These are phyloP conservation scores for Tipula vernalis DNA, from an alignment of 2,888 invertebrate genomes.

Conservation along the genomic window DNA sequence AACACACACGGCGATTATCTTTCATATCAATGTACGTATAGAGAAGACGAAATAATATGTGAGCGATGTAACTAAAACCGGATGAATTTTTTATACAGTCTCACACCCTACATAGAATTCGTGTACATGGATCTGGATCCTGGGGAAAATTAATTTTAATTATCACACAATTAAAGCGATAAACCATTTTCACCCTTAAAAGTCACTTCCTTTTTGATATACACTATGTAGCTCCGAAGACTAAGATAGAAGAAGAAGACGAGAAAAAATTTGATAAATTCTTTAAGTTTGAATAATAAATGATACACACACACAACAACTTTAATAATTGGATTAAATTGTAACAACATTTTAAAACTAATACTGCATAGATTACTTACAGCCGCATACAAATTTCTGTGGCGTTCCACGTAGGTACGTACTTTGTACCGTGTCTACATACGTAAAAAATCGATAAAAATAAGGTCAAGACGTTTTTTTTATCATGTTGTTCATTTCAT, in stretches of 20 bases:
- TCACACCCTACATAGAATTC: not conserved
- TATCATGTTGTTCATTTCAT: not conserved
- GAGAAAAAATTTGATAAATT: not conserved
- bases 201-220: not conserved
- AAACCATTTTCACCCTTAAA: not conserved
- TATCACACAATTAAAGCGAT: not conserved
- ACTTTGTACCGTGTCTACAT: not conserved
- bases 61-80: not conserved
- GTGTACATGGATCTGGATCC: not conserved
- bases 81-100: not conserved
- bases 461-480: not conserved
- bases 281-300: not conserved
- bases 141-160: not conserved
- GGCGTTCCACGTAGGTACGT: not conserved
- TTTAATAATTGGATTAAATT: not conserved
- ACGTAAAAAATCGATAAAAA: not conserved
- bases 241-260: not conserved
- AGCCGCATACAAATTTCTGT: not conserved
- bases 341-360: not conserved
- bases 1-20: not conserved
- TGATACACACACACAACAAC: not conserved
- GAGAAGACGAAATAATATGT: not conserved
- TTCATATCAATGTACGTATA: not conserved
- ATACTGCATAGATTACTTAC: not conserved
- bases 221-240: not conserved